Conservation (phyloP, 2,797 vertebrate genomes). For the Sebastes flavidus region DNA sequence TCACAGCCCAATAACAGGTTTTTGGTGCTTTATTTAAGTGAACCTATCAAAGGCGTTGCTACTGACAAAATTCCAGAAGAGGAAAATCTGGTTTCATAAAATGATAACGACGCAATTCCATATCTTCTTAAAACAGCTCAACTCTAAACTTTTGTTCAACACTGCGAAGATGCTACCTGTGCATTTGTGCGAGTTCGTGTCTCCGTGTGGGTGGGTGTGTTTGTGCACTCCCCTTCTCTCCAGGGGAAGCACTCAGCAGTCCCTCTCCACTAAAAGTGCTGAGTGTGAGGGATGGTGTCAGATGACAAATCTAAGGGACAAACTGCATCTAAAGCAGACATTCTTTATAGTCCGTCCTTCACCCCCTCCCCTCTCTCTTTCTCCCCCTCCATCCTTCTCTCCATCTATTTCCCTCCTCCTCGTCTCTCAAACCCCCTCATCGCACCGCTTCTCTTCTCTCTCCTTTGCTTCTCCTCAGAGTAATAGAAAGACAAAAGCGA, state of each 20-base stretch:
- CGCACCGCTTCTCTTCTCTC: background rate
- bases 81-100: background rate
- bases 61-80: background rate
- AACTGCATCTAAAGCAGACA: slow-evolving; percentile 73
- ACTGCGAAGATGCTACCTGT: slow-evolving; percentile 25
- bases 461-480: slow-evolving; percentile 15
- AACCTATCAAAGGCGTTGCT: background rate
- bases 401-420: slow-evolving; percentile 15
- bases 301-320: slow-evolving; percentile 80
- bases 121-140: background rate
- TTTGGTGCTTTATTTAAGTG: background rate
- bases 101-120: background rate
- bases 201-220: slow-evolving; percentile 24
- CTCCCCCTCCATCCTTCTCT: slow-evolving; percentile 5
- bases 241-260: slow-evolving; percentile 60
- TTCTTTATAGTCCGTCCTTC: slow-evolving; percentile 64
- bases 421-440: slow-evolving; percentile 17
- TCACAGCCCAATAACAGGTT: no score
- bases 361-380: background rate
- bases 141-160: slow-evolving; percentile 17
- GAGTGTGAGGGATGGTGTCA: slow-evolving; percentile 75
- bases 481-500: slow-evolving; percentile 34
- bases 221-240: slow-evolving; percentile 29
- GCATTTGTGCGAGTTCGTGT: slow-evolving; percentile 35
- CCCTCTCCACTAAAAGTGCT: slow-evolving; percentile 75